These are phyloP conservation scores for Drosophila dives DNA, from an alignment of 2,888 invertebrate species.

Conservation along the genomic window DNA sequence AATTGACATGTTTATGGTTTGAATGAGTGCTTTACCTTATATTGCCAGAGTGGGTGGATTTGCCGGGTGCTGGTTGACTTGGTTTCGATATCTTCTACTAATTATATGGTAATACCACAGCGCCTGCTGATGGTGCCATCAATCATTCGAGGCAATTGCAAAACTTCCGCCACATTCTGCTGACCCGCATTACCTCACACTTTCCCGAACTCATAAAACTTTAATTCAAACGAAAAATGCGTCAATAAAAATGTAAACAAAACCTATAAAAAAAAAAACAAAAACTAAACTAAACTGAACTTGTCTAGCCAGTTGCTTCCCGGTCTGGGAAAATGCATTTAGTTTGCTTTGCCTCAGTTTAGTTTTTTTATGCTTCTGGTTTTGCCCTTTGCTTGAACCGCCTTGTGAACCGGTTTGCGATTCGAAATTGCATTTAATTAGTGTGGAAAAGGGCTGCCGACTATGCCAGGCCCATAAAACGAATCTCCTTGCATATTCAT, in stretches of 20 bases:
- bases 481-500: conserved; percentile 63
- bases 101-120: conserved; percentile 42
- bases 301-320: conserved; percentile 45
- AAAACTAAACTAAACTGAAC: conserved; percentile 32
- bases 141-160: conserved; percentile 66
- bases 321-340: conserved; percentile 36
- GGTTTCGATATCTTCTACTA: conserved; percentile 45
- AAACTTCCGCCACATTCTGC: conserved; percentile 64
- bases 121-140: conserved; percentile 51
- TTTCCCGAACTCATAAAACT: conserved; percentile 56
- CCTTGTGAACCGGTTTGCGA: conserved; percentile 56
- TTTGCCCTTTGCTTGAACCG: conserved; percentile 56
- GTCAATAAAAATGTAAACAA: conserved; percentile 64
- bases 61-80: neutral
- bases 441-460: conserved; percentile 35
- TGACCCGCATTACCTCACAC: conserved; percentile 54
- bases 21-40: conserved; percentile 53
- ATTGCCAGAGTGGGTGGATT: conserved; percentile 5
- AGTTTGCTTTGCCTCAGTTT: conserved; percentile 10
- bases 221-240: conserved; percentile 60
- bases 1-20: conserved; percentile 76
- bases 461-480: conserved; percentile 51
- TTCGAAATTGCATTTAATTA: conserved; percentile 74
- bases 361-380: conserved; percentile 23
- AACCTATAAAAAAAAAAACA: conserved; percentile 13